A percentile compares a stretch with the other conserved stretches of the same genome.
phyloP scores from a whole-genome alignment of 2,888 invertebrate genomes.

The Ernsta delagoae region DNA sequence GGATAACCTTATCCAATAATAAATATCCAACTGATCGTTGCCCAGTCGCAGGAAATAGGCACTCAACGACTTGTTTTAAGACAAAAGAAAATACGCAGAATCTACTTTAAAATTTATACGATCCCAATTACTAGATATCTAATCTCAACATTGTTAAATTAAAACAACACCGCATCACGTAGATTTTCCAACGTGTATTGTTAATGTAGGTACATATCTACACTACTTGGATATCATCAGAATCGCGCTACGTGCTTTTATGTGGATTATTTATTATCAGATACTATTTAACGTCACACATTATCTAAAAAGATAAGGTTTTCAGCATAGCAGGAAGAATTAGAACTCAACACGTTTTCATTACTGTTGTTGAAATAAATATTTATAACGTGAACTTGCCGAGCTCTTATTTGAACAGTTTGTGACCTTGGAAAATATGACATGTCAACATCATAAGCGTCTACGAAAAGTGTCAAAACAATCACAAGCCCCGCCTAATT shows the following conservation, averaged over 20 bases:
- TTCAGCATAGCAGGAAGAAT: slow-evolving; percentile 56
- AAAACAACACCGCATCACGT: slow-evolving; percentile 18
- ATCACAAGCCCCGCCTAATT: not conserved
- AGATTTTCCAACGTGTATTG: slow-evolving; percentile 27
- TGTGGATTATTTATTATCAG: slow-evolving; percentile 58
- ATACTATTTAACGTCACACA: slow-evolving; percentile 61
- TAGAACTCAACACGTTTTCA: slow-evolving; percentile 64
- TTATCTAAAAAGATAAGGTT: slow-evolving; percentile 73
- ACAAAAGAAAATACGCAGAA: not conserved
- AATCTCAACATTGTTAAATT: slow-evolving; percentile 11
- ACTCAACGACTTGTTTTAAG: too few relatives aligned
- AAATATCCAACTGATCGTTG: too few relatives aligned
- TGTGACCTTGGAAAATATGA: slow-evolving; percentile 23
- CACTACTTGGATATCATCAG: slow-evolving; percentile 29
- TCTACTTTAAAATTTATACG: slow-evolving; percentile 14
- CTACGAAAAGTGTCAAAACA: slow-evolving; percentile 19
- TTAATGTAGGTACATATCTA: slow-evolving; percentile 27
- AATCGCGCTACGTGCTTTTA: slow-evolving; percentile 53
- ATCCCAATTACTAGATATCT: slow-evolving; percentile 10
- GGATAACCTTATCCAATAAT: too few relatives aligned
- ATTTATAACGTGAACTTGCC: slow-evolving; percentile 12
- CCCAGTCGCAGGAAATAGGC: too few relatives aligned
- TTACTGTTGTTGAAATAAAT: slow-evolving; percentile 39
- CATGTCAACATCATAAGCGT: slow-evolving; percentile 15
- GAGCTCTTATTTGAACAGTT: slow-evolving; percentile 19